Evolutionary conservation across 2,113 vertebrate genomes (phyloP).

Genomic region (Dicerorhinus sumatrensis): DNA sequence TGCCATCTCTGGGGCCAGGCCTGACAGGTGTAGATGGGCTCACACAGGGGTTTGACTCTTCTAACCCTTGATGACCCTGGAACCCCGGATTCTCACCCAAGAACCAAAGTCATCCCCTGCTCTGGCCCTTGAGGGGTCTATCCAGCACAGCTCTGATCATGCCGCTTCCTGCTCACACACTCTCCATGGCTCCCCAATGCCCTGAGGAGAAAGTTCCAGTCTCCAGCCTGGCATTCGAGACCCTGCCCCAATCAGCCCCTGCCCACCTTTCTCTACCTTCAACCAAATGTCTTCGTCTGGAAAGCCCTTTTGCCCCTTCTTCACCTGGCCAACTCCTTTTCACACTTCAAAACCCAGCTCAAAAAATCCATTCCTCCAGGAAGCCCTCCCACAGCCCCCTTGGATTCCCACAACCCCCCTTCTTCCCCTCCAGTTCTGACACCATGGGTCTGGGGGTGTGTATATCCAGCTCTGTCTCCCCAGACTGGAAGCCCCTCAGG

Average conservation of each 20-base stretch:
- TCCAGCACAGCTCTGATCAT: not conserved
- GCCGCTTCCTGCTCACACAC: not conserved
- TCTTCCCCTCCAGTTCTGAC: not conserved
- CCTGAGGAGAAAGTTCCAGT: not conserved
- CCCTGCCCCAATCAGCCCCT: too few relatives aligned
- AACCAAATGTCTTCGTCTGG: not conserved
- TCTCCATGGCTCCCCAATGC: not conserved
- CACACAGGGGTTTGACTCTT: not conserved
- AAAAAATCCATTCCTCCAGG: not conserved
- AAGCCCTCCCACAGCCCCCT: not conserved
- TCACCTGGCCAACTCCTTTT: not conserved
- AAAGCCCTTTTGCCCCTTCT: not conserved
- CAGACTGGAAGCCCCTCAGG: not conserved
- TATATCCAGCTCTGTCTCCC: not conserved
- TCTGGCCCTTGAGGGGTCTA: not conserved
- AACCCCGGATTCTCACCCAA: not conserved
- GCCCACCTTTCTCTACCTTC: not conserved
- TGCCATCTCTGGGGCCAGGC: not conserved
- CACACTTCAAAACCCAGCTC: constrained; percentile 29
- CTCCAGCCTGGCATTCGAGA: not conserved
- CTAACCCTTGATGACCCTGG: not conserved
- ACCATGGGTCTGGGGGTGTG: accelerated
- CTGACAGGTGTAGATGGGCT: not conserved
- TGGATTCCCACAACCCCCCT: not conserved
- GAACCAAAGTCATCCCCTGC: not conserved